Evolutionary conservation across 2,113 vertebrate species (phyloP).

Genomic region (Petrocephalus microphthalmus): DNA sequence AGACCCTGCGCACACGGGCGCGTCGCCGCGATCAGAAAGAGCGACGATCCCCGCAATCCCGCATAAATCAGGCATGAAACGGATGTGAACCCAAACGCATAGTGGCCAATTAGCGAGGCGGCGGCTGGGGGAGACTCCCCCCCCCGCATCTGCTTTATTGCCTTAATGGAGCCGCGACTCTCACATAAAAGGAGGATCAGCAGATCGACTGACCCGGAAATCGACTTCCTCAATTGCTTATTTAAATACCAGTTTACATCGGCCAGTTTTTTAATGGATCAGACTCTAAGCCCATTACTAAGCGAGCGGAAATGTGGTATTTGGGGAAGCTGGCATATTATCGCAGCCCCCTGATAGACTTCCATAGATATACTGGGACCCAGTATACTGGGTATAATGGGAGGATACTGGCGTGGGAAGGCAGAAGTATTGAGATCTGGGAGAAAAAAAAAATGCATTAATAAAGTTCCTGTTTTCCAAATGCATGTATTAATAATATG

Average conservation of each 20-base stretch:
- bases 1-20: background rate
- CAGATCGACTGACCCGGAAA: background rate
- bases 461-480: background rate
- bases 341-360: background rate
- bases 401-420: background rate
- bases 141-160: background rate
- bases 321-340: background rate
- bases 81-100: background rate
- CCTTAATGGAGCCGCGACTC: background rate
- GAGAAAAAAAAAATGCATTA: background rate
- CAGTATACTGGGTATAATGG: background rate
- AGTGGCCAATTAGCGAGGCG: background rate
- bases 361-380: background rate
- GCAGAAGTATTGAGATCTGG: background rate
- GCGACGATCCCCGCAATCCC: background rate
- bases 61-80: background rate
- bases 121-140: background rate
- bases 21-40: background rate
- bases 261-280: background rate
- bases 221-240: constrained; percentile 4
- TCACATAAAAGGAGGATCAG: background rate
- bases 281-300: background rate
- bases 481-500: background rate
- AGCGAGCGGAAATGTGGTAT: background rate
- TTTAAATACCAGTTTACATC: constrained; percentile 5